phyloP scores from a whole-genome alignment of 1,140 invertebrate genomes.

The Drosophila novamexicana region DNA sequence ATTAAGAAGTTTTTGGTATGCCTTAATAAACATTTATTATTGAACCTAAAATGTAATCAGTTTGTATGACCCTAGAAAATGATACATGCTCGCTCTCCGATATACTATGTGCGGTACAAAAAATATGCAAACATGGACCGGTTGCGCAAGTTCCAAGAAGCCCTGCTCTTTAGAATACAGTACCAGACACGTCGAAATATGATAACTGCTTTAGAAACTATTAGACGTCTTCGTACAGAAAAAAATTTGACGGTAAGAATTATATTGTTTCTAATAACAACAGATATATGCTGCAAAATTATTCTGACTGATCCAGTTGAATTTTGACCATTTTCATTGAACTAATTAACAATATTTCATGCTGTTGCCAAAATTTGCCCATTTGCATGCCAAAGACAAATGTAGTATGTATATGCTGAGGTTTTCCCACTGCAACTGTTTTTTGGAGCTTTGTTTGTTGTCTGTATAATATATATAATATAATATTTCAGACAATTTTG shows the following conservation, averaged over 20 bases:
- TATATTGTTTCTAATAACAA: no score
- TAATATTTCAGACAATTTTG: no score
- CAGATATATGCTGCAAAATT: no score
- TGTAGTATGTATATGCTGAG: no score
- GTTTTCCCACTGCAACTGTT: no score
- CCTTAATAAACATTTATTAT: background rate
- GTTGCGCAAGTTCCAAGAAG: slow-evolving; percentile 52
- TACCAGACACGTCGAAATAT: slow-evolving; percentile 77
- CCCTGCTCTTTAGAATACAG: slow-evolving; percentile 62
- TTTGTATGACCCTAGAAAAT: slow-evolving; percentile 63
- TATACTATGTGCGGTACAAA: slow-evolving; percentile 59
- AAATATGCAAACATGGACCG: slow-evolving; percentile 59
- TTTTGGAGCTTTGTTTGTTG: no score
- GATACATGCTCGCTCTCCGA: slow-evolving; percentile 69
- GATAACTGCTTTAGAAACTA: slow-evolving; percentile 53
- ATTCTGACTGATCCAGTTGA: no score
- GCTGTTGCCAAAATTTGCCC: no score
- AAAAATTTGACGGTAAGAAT: slow-evolving; percentile 60
- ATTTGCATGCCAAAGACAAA: no score
- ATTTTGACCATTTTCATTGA: no score
- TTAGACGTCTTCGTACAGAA: slow-evolving; percentile 44
- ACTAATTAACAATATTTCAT: no score
- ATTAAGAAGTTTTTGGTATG: slow-evolving; percentile 56
- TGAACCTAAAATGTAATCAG: background rate
- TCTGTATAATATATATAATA: no score